phyloP scores from a whole-genome alignment of 1,140 invertebrate species.

The Brachionus koreanus region DNA sequence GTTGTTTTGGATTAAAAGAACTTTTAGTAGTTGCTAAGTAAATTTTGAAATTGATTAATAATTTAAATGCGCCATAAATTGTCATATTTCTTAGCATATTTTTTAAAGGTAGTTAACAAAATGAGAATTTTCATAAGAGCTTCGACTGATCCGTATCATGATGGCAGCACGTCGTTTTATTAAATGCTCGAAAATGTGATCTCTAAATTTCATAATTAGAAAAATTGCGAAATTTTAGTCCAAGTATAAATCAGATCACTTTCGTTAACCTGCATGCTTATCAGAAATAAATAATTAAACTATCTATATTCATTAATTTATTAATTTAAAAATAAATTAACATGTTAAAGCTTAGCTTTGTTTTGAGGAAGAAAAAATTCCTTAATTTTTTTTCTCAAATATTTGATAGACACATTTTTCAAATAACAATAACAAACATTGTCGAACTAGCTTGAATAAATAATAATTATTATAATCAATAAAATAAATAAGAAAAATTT shows the following conservation, averaged over 20 bases:
- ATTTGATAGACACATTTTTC: neutral
- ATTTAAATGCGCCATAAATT: neutral
- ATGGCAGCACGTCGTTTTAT: neutral
- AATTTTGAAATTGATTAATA: neutral
- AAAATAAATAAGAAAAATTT: neutral
- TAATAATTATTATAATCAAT: neutral
- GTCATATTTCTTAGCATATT: neutral
- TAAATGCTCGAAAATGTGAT: neutral
- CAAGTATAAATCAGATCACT: neutral
- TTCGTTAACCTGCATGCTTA: neutral
- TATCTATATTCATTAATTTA: neutral
- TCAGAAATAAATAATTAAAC: neutral
- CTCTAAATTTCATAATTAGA: neutral
- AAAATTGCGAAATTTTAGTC: neutral
- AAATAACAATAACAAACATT: neutral
- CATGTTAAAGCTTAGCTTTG: neutral
- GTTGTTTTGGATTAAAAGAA: neutral
- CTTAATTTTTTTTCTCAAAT: neutral
- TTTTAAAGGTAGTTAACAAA: neutral
- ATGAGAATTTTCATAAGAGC: neutral
- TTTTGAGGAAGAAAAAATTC: neutral
- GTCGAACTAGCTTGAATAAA: neutral
- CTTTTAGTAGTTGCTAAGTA: neutral
- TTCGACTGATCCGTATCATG: neutral
- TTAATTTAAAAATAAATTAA: neutral